Conservation (phyloP, 2,113 vertebrate species). For the Gadus macrocephalus region DNA sequence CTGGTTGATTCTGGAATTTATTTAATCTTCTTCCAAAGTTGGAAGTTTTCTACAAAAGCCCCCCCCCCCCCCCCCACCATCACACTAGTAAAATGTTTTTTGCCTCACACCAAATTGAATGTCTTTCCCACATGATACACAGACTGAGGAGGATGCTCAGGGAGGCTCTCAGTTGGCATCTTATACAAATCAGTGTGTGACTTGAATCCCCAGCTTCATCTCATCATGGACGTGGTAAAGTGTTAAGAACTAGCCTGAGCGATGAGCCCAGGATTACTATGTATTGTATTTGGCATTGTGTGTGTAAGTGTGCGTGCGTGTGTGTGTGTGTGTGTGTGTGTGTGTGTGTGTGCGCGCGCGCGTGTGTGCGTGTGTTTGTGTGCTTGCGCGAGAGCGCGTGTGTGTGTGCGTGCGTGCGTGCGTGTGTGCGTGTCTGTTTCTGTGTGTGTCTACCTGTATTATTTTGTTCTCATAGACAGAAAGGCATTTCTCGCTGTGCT, state of each 20-base stretch:
- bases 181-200: conserved; percentile 63
- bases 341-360: conserved; percentile 26
- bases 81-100: no score
- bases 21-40: conserved; percentile 42
- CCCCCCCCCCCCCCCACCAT: conserved; percentile 1
- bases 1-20: conserved; percentile 43
- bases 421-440: conserved; percentile 45
- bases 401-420: background rate
- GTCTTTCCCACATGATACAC: conserved; percentile 50
- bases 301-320: conserved; percentile 1
- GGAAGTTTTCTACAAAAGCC: conserved; percentile 36
- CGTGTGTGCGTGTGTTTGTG: conserved; percentile 35
- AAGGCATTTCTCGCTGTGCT: no score
- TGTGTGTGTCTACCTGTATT: conserved; percentile 35
- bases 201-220: conserved; percentile 59
- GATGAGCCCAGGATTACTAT: conserved; percentile 48
- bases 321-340: conserved; percentile 32
- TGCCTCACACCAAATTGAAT: conserved; percentile 39
- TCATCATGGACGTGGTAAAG: conserved; percentile 55
- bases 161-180: background rate
- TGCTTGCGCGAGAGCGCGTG: conserved; percentile 32
- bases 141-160: conserved; percentile 29
- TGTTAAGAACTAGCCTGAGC: conserved; percentile 54
- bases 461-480: no score
- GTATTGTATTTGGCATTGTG: conserved; percentile 40